These are phyloP conservation scores for Eudemis profundana DNA, from an alignment of 2,888 invertebrate species.

Conservation along the genomic window DNA sequence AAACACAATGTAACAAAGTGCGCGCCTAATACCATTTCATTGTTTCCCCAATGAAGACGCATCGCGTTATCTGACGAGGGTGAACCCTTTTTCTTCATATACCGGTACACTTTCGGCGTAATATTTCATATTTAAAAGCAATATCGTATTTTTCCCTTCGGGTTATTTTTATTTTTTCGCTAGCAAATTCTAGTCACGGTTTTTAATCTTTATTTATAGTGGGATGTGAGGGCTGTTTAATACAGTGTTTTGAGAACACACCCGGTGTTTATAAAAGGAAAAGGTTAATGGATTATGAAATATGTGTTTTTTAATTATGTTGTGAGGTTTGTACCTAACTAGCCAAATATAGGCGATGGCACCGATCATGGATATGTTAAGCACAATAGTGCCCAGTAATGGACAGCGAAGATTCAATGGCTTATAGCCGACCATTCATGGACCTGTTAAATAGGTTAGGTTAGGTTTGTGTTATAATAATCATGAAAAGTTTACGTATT, in stretches of 20 bases:
- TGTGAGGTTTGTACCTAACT: neutral
- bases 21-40: constrained; percentile 68
- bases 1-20: constrained; percentile 49
- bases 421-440: no score
- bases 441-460: no score
- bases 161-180: constrained; percentile 55
- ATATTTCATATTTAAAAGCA: constrained; percentile 82
- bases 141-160: constrained; percentile 75
- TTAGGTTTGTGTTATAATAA: no score
- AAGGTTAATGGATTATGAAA: constrained; percentile 10
- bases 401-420: no score
- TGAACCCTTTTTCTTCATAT: constrained; percentile 79
- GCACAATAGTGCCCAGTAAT: no score
- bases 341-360: no score
- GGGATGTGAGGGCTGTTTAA: constrained; percentile 24
- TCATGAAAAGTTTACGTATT: no score
- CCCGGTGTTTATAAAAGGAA: constrained; percentile 23
- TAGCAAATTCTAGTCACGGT: constrained; percentile 41
- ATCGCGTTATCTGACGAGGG: constrained; percentile 70
- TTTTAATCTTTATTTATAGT: constrained; percentile 43
- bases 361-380: no score
- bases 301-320: constrained; percentile 19
- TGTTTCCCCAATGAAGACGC: constrained; percentile 75
- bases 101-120: constrained; percentile 67
- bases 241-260: constrained; percentile 25